Percentiles rank a stretch among this genome's conserved stretches.
Conservation (phyloP, 2,888 invertebrate species). For the Himalopsyche anomala region DNA sequence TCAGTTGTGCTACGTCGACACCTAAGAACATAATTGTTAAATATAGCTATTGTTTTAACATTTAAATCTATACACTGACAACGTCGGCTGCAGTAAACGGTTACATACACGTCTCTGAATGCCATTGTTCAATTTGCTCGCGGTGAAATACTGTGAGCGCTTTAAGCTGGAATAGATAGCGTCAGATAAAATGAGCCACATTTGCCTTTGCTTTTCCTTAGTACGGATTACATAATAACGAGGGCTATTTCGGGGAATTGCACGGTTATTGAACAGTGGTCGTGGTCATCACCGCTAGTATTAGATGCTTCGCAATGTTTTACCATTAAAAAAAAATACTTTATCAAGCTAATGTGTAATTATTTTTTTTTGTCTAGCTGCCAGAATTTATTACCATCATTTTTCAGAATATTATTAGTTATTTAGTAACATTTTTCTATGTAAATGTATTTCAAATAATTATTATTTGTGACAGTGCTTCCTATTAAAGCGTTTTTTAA, state of each 20-base stretch:
- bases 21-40: too few species aligned
- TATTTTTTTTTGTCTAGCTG: not conserved
- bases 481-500: constrained; percentile 39
- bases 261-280: not conserved
- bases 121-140: not conserved
- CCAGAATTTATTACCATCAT: not conserved
- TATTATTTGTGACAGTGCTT: constrained; percentile 26
- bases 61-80: too few species aligned
- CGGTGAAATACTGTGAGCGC: not conserved
- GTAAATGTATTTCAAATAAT: not conserved
- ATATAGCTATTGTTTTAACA: too few species aligned
- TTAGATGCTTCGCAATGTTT: not conserved
- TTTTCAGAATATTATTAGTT: not conserved
- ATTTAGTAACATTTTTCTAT: not conserved
- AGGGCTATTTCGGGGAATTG: not conserved
- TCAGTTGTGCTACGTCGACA: not conserved
- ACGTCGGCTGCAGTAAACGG: too few species aligned
- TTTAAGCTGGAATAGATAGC: not conserved
- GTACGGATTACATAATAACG: not conserved
- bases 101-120: not conserved
- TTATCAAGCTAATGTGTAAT: too few species aligned
- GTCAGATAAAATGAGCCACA: not conserved
- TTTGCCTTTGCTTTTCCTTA: constrained; percentile 8
- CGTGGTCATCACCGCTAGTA: not conserved
- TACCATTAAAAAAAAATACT: not conserved